These are phyloP conservation scores for Desmodus rotundus DNA, from an alignment of 2,113 vertebrate genomes.

Conservation along the genomic window DNA sequence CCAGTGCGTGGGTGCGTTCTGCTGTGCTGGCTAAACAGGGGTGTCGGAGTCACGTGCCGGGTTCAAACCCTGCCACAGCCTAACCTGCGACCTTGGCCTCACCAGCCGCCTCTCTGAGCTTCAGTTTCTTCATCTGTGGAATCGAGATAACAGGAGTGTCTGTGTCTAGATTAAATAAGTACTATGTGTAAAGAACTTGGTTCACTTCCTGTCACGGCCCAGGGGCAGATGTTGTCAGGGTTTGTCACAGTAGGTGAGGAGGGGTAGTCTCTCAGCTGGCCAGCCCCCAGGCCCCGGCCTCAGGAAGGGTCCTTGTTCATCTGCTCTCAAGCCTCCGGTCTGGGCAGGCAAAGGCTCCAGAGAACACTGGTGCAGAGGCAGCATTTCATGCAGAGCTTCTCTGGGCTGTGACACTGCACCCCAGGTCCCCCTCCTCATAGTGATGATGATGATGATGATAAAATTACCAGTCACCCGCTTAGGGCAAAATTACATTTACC, in stretches of 20 bases:
- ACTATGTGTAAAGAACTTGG: accelerated
- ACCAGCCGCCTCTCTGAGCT: background rate
- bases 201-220: background rate
- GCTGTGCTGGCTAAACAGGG: accelerated
- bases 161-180: background rate
- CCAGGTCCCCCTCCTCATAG: accelerated
- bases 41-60: background rate
- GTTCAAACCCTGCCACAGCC: background rate
- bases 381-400: background rate
- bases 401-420: accelerated
- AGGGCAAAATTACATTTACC: too few relatives aligned
- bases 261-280: accelerated
- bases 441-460: accelerated
- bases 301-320: accelerated
- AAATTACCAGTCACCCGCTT: accelerated
- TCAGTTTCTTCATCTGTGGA: background rate
- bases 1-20: accelerated
- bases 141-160: background rate
- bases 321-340: background rate
- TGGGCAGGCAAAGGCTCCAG: accelerated
- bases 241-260: accelerated
- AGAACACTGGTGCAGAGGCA: accelerated
- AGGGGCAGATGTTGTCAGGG: background rate
- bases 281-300: accelerated
- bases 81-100: background rate